phyloP scores from a whole-genome alignment of 2,888 invertebrate species.

The Fissipunctia ypsillon region DNA sequence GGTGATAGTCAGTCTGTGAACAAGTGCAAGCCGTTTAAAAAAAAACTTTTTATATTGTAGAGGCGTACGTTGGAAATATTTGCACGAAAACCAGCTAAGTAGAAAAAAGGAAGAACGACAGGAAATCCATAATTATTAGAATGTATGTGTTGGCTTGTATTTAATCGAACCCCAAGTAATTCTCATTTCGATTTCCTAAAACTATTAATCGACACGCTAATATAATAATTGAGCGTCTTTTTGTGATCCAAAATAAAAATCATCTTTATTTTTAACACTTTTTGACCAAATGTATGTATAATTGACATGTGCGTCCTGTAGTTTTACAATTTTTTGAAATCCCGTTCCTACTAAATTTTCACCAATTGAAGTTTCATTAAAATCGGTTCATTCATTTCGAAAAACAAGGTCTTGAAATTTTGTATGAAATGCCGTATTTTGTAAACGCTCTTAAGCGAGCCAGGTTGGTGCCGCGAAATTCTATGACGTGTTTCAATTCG shows the following conservation, averaged over 20 bases:
- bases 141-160: too few species aligned
- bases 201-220: background rate
- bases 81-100: background rate
- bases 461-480: too few species aligned
- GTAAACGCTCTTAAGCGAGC: too few species aligned
- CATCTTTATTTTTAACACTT: background rate
- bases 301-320: background rate
- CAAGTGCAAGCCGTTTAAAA: conserved; percentile 34
- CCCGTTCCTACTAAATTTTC: too few species aligned
- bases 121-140: background rate
- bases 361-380: too few species aligned
- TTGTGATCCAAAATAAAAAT: too few species aligned
- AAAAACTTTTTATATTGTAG: background rate
- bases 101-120: background rate
- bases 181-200: background rate
- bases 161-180: background rate
- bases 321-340: too few species aligned
- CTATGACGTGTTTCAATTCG: too few species aligned
- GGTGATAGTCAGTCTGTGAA: conserved; percentile 96
- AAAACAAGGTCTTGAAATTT: too few species aligned
- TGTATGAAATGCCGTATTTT: too few species aligned
- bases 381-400: too few species aligned
- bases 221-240: background rate
- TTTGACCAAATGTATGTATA: background rate
- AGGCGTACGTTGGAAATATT: background rate